Evolutionary conservation across 1,140 invertebrate genomes (phyloP), one percentile per base, ranked within the genome.

Genomic region (Caenorhabditis tropicalis): DNA sequence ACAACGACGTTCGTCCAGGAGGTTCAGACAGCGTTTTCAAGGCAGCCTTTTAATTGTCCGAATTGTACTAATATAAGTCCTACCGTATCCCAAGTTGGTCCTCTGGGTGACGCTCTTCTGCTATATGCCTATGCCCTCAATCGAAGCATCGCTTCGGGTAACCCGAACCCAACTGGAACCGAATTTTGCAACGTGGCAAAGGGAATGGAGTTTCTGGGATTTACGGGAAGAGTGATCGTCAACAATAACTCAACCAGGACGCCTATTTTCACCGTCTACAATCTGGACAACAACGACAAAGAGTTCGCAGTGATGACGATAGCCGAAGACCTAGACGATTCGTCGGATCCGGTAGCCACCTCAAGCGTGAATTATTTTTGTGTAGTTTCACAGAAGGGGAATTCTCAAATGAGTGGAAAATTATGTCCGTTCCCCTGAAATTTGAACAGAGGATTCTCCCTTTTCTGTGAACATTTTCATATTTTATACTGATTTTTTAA

Each of bases 51-150:
- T 43, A 60, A 46, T 81, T 85, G 83, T 33, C n/a, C 49, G 1
- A 65, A 85, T 70, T 85, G 83, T 60, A 85, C 83, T 19, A 79
- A 81, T 43, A 49, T 85, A 21, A 65, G 74, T 29, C n/a, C 88
- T 10, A 49, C 29, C 1, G 6, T 29, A 10, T 60, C 65, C 81
- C 48, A 74, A 79, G 88, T 87, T 39, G 53, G 87, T n/a, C 56
- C 56, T 43, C 7, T 79, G 33, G 31, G 53, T 31, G 56, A 82
- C 33, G 53, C 27, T 4, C 24, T 87, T 16, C n/a, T 79, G 24
- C 36, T 65, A 0, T 87, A 39, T 56, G 81, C 82, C 4, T 85
- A 56, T 58, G 82, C 70, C 0, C 27, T 79, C 16, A 85, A 70
- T 39, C 16, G 56, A 49, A 31, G 49, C 2, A 27, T 85, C 24